Base-by-base conservation (phyloP, 2,797 vertebrate genomes). In the Macroramphosus scolopax region DNA sequence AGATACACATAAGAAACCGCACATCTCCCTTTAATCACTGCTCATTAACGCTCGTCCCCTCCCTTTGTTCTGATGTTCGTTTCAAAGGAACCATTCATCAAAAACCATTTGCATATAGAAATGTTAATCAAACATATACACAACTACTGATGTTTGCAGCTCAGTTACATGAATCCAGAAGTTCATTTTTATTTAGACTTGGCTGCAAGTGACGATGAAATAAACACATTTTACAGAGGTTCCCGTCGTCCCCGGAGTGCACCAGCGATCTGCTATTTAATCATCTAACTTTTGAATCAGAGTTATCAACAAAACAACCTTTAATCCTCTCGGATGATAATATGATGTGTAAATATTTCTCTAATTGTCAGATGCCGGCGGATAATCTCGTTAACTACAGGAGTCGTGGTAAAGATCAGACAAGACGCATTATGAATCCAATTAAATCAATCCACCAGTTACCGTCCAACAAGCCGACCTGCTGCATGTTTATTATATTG, bases 301-400 rank as follows among this genome's bases (percentile, higher is more conserved):
- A 8, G 36, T n/a, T n/a, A n/a, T n/a, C n/a, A 36, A 13, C 14
- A 8, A 63, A 17, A 43, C 47, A 17, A 17, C 41, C 33, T 68
- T 44, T 39, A 63, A 56, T 63, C 47, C 53, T 28, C 25, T 54
- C 40, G n/a, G n/a, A n/a, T n/a, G n/a, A n/a, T 9, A 25, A 39
- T 39, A 53, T 53, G 26, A 60, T 51, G 31, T 18, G 11, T 20
- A 35, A 26, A 1, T 10, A 15, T 33, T 43, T 43, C n/a, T 40
- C 43, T 57, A 32, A 15, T 34, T 57, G 57, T 48, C 47, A 66
- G 38, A 62, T 31, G 22, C 26, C 3, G n/a, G 46, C 22, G 34
- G 11, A 20, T 63, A 47, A 57, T 68, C 51, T 49, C 36, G 37
- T 48, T 45, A 49, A 38, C 48, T 5, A 5, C 5, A 8, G 13